Evolutionary conservation across 2,113 vertebrate genomes (phyloP).

Genomic region (Ophthalmotilapia sp.): DNA sequence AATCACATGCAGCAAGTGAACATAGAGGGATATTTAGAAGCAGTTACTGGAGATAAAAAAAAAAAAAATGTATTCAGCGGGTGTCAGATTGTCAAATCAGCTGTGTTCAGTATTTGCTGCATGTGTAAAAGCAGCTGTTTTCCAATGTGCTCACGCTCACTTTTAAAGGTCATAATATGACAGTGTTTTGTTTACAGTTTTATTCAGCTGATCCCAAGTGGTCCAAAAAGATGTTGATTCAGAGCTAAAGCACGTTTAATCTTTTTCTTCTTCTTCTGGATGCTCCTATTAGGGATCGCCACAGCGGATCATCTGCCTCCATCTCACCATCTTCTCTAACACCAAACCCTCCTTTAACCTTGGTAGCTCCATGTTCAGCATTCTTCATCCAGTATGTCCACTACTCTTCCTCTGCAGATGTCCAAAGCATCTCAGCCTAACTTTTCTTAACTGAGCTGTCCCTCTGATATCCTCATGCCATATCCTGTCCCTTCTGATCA

Average conservation of each 20-base stretch:
- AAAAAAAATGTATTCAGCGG: rapidly evolving
- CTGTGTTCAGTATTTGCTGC: not conserved
- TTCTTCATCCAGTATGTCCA: not conserved
- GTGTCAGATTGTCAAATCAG: not conserved
- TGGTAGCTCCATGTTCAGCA: not conserved
- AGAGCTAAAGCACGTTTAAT: not conserved
- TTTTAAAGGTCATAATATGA: not conserved
- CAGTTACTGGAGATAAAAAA: not conserved
- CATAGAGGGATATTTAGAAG: not conserved
- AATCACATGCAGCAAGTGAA: not conserved
- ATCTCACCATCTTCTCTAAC: not conserved
- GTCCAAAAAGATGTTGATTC: not conserved
- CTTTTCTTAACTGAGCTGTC: not conserved
- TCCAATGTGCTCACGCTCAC: not conserved
- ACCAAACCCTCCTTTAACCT: not conserved
- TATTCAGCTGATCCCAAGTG: not conserved
- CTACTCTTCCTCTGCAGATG: not conserved
- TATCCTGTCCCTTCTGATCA: not conserved
- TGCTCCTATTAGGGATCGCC: not conserved
- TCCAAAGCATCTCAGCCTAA: not conserved
- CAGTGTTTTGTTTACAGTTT: not conserved
- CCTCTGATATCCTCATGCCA: not conserved
- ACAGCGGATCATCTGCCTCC: not conserved
- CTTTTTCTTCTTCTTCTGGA: not conserved
- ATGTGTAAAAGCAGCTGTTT: not conserved